Evolutionary conservation across 2,888 invertebrate genomes (phyloP), one percentile per base, ranked within the genome.

Genomic region (Drosophila hamatofila): DNA sequence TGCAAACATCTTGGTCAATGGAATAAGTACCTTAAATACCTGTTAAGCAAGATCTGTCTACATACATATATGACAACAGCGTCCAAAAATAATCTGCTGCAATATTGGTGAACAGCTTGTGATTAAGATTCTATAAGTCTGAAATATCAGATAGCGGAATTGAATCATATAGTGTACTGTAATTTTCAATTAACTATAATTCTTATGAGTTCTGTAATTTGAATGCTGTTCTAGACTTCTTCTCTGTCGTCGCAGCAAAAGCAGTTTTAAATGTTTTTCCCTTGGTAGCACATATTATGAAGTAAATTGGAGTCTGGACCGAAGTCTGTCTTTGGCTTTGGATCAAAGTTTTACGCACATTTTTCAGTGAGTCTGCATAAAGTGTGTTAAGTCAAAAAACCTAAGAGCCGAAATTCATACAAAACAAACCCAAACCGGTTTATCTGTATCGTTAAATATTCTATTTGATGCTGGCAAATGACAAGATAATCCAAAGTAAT

Each of bases 401-500:
- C 33, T 27, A 41, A 68, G 52, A 75, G 61, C 64, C 66, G 52
- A 78, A 79, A 60, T 82, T 78, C 78, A 68, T 72, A 73, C 80
- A 84, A 84, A 80, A 80, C 80, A 54, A 82, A 77, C 67, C 67
- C 54, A 75, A 91, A 91, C 91, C 89, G 88, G 91, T 91, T 91
- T 91, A 69, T 68, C 77, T 76, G 71, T 88, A 80, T 91, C 89
- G 84, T 87, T 91, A 89, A 91, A 91, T 88, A 91, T 91, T 90
- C 83, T 90, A 91, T 91, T 91, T 88, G 91, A 90, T 90, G 90
- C 89, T 91, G 89, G 88, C 90, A 91, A 91, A 91, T 91, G 91
- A 91, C 91, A 91, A 91, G 91, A 90, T 91, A 91, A 91, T 91
- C 88, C 91, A 91, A 91, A 90, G 91, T 90, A 91, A 91, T 91